These are phyloP conservation scores for Malurus melanocephalus DNA, from an alignment of 2,113 vertebrate species.

Conservation along the genomic window DNA sequence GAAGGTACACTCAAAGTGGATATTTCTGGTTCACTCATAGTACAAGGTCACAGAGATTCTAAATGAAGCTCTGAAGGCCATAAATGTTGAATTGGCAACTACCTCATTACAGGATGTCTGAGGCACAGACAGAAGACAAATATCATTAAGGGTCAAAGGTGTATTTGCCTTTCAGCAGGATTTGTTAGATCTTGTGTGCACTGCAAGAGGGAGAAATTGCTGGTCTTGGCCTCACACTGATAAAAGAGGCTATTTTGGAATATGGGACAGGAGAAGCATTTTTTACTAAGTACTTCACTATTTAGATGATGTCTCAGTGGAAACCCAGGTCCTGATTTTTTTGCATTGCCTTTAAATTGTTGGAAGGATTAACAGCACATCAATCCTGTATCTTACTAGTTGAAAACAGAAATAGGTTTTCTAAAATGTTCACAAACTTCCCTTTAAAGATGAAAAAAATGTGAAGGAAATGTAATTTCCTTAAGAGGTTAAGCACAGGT, in stretches of 20 bases:
- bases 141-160: neutral
- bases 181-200: neutral
- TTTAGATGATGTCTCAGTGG: neutral
- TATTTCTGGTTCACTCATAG: neutral
- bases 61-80: neutral
- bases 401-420: neutral
- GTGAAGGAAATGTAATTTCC: neutral
- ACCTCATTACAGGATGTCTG: neutral
- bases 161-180: neutral
- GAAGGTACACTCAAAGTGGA: neutral
- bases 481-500: neutral
- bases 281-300: neutral
- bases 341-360: neutral
- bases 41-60: neutral
- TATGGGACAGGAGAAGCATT: neutral
- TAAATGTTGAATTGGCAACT: neutral
- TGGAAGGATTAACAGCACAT: neutral
- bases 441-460: neutral
- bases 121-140: neutral
- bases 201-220: neutral
- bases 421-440: neutral
- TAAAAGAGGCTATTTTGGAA: neutral
- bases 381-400: neutral
- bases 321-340: neutral
- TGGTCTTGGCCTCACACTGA: neutral